Conservation (phyloP, 2,113 vertebrate species). For the Pterocles gutturalis region DNA sequence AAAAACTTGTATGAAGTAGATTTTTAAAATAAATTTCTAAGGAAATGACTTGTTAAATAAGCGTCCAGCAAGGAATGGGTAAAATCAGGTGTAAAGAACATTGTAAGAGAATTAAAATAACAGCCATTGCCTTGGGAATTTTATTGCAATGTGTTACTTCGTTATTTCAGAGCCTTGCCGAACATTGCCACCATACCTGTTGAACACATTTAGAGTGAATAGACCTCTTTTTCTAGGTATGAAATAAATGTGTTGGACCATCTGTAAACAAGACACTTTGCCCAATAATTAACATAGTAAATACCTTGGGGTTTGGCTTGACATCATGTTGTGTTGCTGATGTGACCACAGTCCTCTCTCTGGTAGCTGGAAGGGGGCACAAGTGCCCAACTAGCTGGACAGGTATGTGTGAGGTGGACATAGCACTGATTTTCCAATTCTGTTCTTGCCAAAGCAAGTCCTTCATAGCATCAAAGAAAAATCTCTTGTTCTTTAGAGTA, state of each 20-base stretch:
- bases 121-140: neutral
- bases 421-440: neutral
- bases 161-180: neutral
- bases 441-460: neutral
- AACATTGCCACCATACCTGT: neutral
- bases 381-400: neutral
- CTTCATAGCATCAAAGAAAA: neutral
- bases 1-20: neutral
- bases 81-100: neutral
- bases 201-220: neutral
- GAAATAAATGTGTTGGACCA: neutral
- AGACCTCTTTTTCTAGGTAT: neutral
- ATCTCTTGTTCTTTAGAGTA: neutral
- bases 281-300: neutral
- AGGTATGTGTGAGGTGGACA: neutral
- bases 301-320: slow-evolving; percentile 22
- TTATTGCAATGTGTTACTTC: neutral
- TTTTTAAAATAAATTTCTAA: neutral
- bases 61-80: neutral
- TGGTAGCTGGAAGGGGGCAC: neutral
- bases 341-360: neutral
- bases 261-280: neutral
- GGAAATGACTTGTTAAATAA: neutral
- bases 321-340: neutral
- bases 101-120: neutral